These are phyloP conservation scores for Theropithecus gelada DNA, from an alignment of 2,113 vertebrate genomes.

Conservation along the genomic window DNA sequence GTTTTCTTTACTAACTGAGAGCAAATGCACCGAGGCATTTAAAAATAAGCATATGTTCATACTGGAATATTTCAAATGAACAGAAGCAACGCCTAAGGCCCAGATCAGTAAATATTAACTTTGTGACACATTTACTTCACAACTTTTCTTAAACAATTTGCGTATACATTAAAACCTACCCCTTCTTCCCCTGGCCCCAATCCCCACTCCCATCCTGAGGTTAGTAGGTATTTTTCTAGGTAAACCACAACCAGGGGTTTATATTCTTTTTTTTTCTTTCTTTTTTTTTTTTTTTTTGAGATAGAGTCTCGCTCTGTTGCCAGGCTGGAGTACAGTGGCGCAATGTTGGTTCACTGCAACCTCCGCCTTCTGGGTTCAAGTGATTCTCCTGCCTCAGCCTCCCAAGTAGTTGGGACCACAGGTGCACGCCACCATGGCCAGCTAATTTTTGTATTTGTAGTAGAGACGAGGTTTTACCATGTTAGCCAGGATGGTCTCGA, in stretches of 20 bases:
- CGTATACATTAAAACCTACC: background rate
- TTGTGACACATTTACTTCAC: background rate
- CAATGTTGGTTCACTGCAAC: too few relatives aligned
- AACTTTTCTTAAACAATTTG: background rate
- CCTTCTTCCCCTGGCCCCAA: background rate
- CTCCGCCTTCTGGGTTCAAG: too few relatives aligned
- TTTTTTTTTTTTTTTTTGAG: too few relatives aligned
- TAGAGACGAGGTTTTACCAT: too few relatives aligned
- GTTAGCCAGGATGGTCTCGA: too few relatives aligned
- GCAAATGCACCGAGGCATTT: slow-evolving; percentile 3
- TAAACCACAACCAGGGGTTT: background rate
- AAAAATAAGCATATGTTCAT: slow-evolving; percentile 46
- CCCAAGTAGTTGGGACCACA: too few relatives aligned
- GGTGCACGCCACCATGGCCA: fast-evolving
- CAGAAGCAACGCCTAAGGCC: background rate
- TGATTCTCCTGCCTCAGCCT: too few relatives aligned
- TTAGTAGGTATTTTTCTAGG: background rate
- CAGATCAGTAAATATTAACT: background rate
- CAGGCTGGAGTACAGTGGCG: too few relatives aligned
- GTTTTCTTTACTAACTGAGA: slow-evolving; percentile 14
- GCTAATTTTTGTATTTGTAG: too few relatives aligned
- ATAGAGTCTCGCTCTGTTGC: too few relatives aligned
- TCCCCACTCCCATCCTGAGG: background rate
- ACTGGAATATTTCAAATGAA: background rate
- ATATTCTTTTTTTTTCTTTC: background rate